A percentile compares a stretch with the other conserved stretches of the same genome.
These are phyloP conservation scores for Conopomorpha cramerella DNA, from an alignment of 1,140 invertebrate species.

Conservation along the genomic window DNA sequence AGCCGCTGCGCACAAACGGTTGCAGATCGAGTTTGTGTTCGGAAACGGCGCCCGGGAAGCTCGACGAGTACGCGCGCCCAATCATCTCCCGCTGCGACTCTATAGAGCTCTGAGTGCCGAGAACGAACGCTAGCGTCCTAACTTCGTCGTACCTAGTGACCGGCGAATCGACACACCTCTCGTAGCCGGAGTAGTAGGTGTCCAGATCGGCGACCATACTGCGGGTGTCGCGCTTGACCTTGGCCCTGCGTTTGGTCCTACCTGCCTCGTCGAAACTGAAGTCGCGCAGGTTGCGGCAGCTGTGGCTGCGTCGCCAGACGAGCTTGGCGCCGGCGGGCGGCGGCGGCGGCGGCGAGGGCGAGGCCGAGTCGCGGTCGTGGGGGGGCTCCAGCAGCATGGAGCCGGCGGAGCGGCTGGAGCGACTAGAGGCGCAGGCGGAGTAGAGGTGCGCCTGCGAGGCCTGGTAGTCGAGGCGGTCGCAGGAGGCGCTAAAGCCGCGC, in stretches of 20 bases:
- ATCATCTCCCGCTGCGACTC: slow-evolving; percentile 66
- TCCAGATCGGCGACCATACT: slow-evolving; percentile 26
- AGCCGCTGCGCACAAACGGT: slow-evolving; percentile 65
- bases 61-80: slow-evolving; percentile 75
- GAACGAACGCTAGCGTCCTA: slow-evolving; percentile 44
- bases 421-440: slow-evolving; percentile 44
- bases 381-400: slow-evolving; percentile 25
- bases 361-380: slow-evolving; percentile 14
- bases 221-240: slow-evolving; percentile 31
- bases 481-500: slow-evolving; percentile 44
- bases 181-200: slow-evolving; percentile 14
- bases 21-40: slow-evolving; percentile 67
- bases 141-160: slow-evolving; percentile 78
- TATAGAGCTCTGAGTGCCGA: slow-evolving; percentile 53
- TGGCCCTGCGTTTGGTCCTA: slow-evolving; percentile 60
- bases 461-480: slow-evolving; percentile 59
- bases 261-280: slow-evolving; percentile 72
- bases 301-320: slow-evolving; percentile 70
- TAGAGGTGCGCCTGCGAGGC: slow-evolving; percentile 58
- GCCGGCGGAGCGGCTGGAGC: slow-evolving; percentile 33
- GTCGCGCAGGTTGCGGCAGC: slow-evolving; percentile 77
- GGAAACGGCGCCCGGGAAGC: slow-evolving; percentile 79
- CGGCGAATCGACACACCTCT: slow-evolving; percentile 68
- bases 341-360: slow-evolving; percentile 8
- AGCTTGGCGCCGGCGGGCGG: too few species aligned